A percentile compares a stretch with the other conserved stretches of the same genome.
These are phyloP conservation scores for Peromyscus maniculatus DNA, from an alignment of 2,113 vertebrate genomes.

Conservation along the genomic window DNA sequence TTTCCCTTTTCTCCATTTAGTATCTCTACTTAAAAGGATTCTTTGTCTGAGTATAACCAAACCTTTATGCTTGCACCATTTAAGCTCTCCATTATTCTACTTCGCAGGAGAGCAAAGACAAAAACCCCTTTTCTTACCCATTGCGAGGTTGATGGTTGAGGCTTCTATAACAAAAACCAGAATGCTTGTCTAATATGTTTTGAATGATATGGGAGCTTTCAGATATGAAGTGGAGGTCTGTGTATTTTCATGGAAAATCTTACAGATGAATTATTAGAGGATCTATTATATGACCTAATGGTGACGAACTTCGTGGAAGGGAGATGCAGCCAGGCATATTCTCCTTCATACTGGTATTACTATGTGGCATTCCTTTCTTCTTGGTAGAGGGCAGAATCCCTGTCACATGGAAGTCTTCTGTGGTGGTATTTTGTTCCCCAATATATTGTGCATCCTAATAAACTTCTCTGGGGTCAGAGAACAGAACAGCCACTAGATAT, in stretches of 20 bases:
- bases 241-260: neutral
- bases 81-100: constrained; percentile 6
- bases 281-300: neutral
- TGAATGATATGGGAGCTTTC: neutral
- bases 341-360: neutral
- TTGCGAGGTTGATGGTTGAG: neutral
- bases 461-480: no score
- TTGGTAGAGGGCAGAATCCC: neutral
- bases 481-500: no score
- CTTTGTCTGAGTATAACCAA: neutral
- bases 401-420: neutral
- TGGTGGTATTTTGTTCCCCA: no score
- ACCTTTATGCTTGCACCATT: neutral
- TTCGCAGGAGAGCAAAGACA: neutral
- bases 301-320: neutral
- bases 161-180: neutral
- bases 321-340: neutral
- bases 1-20: constrained; percentile 1
- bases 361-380: neutral
- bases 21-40: neutral
- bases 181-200: neutral
- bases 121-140: neutral
- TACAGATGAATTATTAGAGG: neutral
- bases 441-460: no score
- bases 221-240: neutral